phyloP scores from a whole-genome alignment of 2,797 vertebrate genomes.

The Danio tinwini region DNA sequence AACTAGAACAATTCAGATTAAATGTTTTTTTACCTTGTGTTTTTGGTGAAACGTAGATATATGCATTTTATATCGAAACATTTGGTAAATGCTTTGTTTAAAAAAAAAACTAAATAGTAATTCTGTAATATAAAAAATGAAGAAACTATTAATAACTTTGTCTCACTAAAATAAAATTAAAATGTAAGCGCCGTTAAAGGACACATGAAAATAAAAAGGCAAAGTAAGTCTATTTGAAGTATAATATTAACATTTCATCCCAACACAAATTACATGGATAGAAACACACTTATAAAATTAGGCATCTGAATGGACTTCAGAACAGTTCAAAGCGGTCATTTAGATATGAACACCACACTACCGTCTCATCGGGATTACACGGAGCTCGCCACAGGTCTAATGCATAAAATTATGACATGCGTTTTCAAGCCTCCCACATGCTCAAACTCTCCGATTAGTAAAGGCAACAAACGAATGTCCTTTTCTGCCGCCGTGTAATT shows the following conservation, averaged over 20 bases:
- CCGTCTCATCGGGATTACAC: conserved; percentile 51
- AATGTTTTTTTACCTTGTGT: background rate
- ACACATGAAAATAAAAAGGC: background rate
- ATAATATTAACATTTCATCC: background rate
- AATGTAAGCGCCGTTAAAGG: background rate
- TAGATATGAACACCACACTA: conserved; percentile 38
- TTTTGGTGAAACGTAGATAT: background rate
- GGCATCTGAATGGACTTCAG: conserved; percentile 39
- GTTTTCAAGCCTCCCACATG: conserved; percentile 20
- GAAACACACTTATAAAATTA: conserved; percentile 31
- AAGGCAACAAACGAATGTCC: conserved; percentile 58
- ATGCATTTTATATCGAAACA: background rate
- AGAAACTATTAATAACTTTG: background rate
- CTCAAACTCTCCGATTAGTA: conserved; percentile 50
- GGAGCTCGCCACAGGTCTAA: conserved; percentile 49
- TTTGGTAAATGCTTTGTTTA: background rate
- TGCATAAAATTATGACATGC: conserved; percentile 52
- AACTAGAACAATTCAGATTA: background rate
- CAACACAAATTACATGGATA: conserved; percentile 28
- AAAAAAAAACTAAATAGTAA: background rate
- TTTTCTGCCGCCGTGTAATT: conserved; percentile 52
- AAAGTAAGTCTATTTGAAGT: background rate
- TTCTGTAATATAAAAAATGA: background rate
- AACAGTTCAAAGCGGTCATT: conserved; percentile 51
- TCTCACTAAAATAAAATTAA: background rate